These are phyloP conservation scores for Diorhabda sublineata DNA, from an alignment of 1,140 invertebrate genomes.

Conservation along the genomic window DNA sequence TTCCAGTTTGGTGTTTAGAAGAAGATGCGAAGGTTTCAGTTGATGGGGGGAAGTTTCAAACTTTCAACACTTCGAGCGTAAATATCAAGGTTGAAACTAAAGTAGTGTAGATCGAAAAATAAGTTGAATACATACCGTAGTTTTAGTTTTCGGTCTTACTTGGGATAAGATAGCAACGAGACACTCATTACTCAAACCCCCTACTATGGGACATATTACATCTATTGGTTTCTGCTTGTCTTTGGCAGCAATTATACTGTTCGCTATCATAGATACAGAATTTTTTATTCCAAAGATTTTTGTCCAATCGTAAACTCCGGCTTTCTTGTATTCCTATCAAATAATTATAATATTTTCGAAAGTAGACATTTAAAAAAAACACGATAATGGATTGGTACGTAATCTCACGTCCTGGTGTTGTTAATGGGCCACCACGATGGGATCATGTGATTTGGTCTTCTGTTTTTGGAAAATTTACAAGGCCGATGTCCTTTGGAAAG, in stretches of 20 bases:
- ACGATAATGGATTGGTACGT: too few species aligned
- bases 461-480: too few species aligned
- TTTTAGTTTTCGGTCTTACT: conserved; percentile 24
- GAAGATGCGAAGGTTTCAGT: background rate
- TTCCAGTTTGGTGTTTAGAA: too few species aligned
- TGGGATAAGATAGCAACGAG: conserved; percentile 36
- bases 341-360: background rate
- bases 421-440: too few species aligned
- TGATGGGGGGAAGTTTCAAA: too few species aligned
- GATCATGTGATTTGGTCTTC: too few species aligned
- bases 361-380: too few species aligned
- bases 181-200: conserved; percentile 32
- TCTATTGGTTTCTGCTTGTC: conserved; percentile 26
- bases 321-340: conserved; percentile 39
- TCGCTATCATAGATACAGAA: conserved; percentile 35
- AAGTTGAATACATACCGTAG: conserved; percentile 1
- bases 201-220: conserved; percentile 36
- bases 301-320: conserved; percentile 35
- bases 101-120: background rate
- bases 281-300: conserved; percentile 42
- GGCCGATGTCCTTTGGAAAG: too few species aligned
- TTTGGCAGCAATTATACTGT: conserved; percentile 29
- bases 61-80: too few species aligned
- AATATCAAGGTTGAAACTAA: background rate
- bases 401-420: too few species aligned